phyloP scores from a whole-genome alignment of 2,797 vertebrate genomes.

The Enteromius argenteus region DNA sequence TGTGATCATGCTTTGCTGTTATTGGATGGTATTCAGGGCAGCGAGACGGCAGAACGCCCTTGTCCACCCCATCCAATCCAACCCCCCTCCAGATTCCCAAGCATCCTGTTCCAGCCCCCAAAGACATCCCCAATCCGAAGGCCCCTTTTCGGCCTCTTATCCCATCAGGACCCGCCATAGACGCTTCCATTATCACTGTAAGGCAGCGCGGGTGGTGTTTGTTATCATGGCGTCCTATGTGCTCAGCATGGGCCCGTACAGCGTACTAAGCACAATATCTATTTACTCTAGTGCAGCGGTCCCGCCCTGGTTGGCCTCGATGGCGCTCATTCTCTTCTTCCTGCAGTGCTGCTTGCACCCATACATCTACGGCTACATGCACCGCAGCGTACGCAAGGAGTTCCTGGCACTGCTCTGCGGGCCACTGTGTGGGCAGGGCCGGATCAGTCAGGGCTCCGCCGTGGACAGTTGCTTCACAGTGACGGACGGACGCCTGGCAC shows the following conservation, averaged over 20 bases:
- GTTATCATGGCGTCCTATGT: slow-evolving; percentile 89
- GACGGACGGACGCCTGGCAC: slow-evolving; percentile 76
- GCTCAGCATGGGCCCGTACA: slow-evolving; percentile 89
- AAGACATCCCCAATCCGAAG: slow-evolving; percentile 66
- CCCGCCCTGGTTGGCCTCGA: slow-evolving; percentile 83
- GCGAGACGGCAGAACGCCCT: slow-evolving; percentile 88
- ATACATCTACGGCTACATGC: slow-evolving; percentile 92
- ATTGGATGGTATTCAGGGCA: slow-evolving; percentile 89
- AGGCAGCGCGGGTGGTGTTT: slow-evolving; percentile 89
- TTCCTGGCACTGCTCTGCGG: slow-evolving; percentile 84
- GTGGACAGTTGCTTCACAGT: slow-evolving; percentile 83
- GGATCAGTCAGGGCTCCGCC: slow-evolving; percentile 74
- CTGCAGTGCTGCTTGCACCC: slow-evolving; percentile 90
- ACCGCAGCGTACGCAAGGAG: slow-evolving; percentile 88
- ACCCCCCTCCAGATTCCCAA: slow-evolving; percentile 72
- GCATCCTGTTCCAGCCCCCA: slow-evolving; percentile 67
- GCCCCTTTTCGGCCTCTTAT: slow-evolving; percentile 68
- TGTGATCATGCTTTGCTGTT: slow-evolving; percentile 87
- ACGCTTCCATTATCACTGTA: slow-evolving; percentile 88
- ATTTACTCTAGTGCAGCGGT: slow-evolving; percentile 74
- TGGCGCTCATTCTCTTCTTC: slow-evolving; percentile 88
- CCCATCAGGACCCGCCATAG: slow-evolving; percentile 76
- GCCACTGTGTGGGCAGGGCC: slow-evolving; percentile 77
- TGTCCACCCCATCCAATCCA: slow-evolving; percentile 83
- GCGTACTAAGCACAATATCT: slow-evolving; percentile 84